A percentile compares a stretch with the other conserved stretches of the same genome.
Evolutionary conservation across 2,113 vertebrate species (phyloP).

Genomic region (Anseranas semipalmata): DNA sequence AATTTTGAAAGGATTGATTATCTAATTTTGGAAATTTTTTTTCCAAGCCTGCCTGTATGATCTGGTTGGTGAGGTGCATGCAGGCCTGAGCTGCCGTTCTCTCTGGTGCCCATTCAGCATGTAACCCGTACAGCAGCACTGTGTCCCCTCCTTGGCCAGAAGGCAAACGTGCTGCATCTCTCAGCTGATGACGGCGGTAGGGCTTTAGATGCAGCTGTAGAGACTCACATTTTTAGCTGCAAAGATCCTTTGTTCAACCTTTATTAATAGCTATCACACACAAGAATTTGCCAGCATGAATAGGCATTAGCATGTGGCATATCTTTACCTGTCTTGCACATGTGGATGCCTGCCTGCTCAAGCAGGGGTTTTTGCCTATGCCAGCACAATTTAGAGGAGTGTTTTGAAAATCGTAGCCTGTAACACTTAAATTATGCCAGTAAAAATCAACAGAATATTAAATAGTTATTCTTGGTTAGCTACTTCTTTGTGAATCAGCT

Average conservation of each 20-base stretch:
- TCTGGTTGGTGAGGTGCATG: not conserved
- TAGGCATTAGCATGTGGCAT: rapidly evolving
- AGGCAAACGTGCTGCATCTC: not conserved
- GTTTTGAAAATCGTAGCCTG: not conserved
- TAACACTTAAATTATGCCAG: not conserved
- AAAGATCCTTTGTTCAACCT: not conserved
- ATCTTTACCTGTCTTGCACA: not conserved
- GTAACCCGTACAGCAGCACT: rapidly evolving
- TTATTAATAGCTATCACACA: rapidly evolving
- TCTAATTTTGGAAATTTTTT: not conserved
- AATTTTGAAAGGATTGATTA: not conserved
- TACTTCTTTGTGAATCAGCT: not conserved
- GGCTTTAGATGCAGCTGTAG: not conserved
- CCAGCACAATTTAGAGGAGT: not conserved
- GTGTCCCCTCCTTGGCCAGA: not conserved
- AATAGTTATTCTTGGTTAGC: not conserved
- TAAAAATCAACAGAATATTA: not conserved
- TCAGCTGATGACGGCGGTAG: not conserved
- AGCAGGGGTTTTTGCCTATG: not conserved
- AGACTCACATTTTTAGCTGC: not conserved
- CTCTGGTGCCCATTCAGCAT: not conserved
- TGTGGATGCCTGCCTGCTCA: not conserved
- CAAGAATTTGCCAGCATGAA: not conserved
- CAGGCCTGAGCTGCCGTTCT: not conserved
- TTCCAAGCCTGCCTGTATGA: not conserved